Evolutionary conservation across 2,888 invertebrate species (phyloP), one percentile per base, ranked within the genome.

Genomic region (Eristalis arbustorum): DNA sequence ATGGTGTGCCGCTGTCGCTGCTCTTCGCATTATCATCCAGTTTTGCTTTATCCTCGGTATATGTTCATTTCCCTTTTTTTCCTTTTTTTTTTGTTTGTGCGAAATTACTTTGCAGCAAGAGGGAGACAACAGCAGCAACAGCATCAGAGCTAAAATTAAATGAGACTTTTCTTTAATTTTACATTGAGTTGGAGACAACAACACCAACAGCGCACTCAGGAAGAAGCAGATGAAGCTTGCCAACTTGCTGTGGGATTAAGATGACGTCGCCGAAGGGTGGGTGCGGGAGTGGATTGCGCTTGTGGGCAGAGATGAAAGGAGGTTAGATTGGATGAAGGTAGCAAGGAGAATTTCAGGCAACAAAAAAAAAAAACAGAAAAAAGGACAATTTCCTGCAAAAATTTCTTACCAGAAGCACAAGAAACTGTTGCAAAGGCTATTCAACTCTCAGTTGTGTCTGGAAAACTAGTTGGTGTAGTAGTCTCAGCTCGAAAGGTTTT

Each of bases 81-180:
- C 2, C 8, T 42, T 3, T 6, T 42, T 42, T 42, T 42, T 42
- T 42, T 18, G 8, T 49, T 18, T 49, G 49, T 42, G n/a, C 18
- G 28, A 68, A 68, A 68, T 73, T 34, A 63, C 73, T 73, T 49
- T 64, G 63, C 64, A 56, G 56, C 62, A 18, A 56, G 37, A 56
- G 40, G 34, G 59, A 59, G 14, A 59, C 23, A 59, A 14, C 25
- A 59, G 13, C 23, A 25, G 14, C 59, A 59, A 59, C 25, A 67
- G 49, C 23, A 73, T 64, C 37, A 34, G 14, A 49, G 56, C 49
- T 73, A 56, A 73, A 73, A 63, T 56, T 63, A 56, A 63, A 73
- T 56, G 34, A 49, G 49, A 34, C 42, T 72, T 81, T 81, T 69
- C 67, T 76, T 81, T 69, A 63, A 64, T 69, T 75, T 69, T 75